Conservation (phyloP, 2,113 vertebrate species). For the Siniperca knerii region DNA sequence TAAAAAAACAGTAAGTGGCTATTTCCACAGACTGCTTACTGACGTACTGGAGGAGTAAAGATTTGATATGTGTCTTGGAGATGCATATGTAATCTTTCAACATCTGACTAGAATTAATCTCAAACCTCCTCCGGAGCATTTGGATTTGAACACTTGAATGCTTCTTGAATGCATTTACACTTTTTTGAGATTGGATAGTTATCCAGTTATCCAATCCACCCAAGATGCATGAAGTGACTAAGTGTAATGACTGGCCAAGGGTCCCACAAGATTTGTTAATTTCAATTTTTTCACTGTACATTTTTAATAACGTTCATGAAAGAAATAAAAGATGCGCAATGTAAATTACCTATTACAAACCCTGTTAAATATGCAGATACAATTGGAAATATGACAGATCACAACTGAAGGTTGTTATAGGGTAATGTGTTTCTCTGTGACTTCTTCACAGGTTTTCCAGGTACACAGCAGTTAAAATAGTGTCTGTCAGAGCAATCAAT, state of each 20-base stretch:
- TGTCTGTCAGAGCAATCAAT: not conserved
- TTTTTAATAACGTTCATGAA: not conserved
- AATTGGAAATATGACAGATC: not conserved
- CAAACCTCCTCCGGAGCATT: not conserved
- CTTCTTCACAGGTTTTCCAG: not conserved
- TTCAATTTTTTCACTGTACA: not conserved
- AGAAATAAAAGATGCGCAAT: not conserved
- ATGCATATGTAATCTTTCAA: not conserved
- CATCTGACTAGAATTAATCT: not conserved
- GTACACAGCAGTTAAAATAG: not conserved
- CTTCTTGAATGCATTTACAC: too few relatives aligned
- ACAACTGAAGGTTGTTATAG: not conserved
- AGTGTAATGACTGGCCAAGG: too few relatives aligned
- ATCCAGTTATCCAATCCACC: too few relatives aligned
- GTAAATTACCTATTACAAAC: not conserved
- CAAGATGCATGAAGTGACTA: too few relatives aligned
- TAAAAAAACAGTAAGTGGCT: not conserved
- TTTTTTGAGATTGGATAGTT: too few relatives aligned
- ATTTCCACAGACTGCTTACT: not conserved
- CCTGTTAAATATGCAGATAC: not conserved
- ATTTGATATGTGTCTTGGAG: not conserved
- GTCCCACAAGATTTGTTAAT: not conserved
- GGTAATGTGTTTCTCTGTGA: not conserved
- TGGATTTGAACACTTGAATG: too few relatives aligned
- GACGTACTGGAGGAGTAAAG: not conserved